These are phyloP conservation scores for Nysson spinosus DNA, from an alignment of 2,888 invertebrate species.

Conservation along the genomic window DNA sequence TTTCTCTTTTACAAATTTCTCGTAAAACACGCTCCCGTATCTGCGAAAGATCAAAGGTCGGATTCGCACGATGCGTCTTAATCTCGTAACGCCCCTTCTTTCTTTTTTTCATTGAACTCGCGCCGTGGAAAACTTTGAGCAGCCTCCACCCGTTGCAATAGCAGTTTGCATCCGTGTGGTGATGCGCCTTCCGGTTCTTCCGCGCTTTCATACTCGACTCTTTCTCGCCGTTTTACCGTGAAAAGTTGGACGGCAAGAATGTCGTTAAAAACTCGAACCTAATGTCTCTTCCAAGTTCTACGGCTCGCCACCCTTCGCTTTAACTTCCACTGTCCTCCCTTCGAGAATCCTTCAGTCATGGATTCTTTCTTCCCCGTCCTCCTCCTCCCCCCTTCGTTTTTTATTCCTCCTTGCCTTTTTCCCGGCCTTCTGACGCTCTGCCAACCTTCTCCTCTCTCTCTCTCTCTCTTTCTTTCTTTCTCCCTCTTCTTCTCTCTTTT, in stretches of 20 bases:
- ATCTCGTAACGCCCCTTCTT: conserved; percentile 22
- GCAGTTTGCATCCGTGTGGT: conserved; percentile 1
- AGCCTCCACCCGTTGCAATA: neutral
- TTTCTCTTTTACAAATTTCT: conserved; percentile 6
- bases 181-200: conserved; percentile 5
- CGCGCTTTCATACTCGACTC: conserved; percentile 7
- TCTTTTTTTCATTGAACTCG: neutral
- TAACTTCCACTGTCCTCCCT: conserved; percentile 20
- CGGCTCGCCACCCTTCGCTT: conserved; percentile 37
- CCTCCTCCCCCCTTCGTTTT: conserved; percentile 7
- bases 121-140: neutral
- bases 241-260: conserved; percentile 34
- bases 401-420: neutral
- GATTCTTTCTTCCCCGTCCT: neutral
- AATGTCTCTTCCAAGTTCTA: conserved; percentile 27
- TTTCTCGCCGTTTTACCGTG: conserved; percentile 3
- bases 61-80: neutral
- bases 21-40: neutral
- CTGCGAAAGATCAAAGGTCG: conserved; percentile 15
- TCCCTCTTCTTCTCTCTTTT: neutral
- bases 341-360: neutral
- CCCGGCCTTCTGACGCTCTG: no score
- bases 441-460: conserved; percentile 8
- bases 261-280: conserved; percentile 49
- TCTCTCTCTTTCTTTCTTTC: neutral